These are phyloP conservation scores for Gorsachius magnificus DNA, from an alignment of 2,797 vertebrate genomes.

Conservation along the genomic window DNA sequence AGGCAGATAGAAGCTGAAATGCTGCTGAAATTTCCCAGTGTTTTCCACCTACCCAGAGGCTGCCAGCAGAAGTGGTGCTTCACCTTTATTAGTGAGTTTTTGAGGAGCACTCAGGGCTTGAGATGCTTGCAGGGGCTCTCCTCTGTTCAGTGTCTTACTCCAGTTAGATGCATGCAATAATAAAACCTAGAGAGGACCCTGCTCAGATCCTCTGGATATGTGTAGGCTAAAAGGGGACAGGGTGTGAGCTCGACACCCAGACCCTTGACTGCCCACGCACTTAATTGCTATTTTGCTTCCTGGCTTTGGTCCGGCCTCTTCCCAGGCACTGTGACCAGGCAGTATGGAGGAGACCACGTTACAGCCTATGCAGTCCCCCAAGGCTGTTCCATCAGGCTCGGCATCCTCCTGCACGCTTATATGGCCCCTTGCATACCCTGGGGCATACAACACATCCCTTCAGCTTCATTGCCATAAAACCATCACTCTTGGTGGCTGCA, in stretches of 20 bases:
- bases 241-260: accelerated
- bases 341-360: background rate
- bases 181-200: background rate
- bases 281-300: background rate
- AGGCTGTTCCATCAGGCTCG: background rate
- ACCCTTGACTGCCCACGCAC: background rate
- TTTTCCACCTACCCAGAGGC: background rate
- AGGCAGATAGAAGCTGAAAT: background rate
- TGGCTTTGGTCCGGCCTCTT: background rate
- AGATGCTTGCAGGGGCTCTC: background rate
- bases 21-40: background rate
- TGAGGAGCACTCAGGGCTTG: background rate
- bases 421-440: background rate
- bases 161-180: background rate
- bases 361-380: background rate
- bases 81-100: background rate
- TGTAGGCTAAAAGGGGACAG: background rate
- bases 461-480: background rate
- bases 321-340: background rate
- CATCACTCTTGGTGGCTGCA: background rate
- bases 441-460: background rate
- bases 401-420: background rate
- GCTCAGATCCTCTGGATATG: background rate
- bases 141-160: background rate
- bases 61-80: background rate